A percentile compares a stretch with the other conserved stretches of the same genome.
phyloP scores from a whole-genome alignment of 2,888 invertebrate species.

The Achlya flavicornis region DNA sequence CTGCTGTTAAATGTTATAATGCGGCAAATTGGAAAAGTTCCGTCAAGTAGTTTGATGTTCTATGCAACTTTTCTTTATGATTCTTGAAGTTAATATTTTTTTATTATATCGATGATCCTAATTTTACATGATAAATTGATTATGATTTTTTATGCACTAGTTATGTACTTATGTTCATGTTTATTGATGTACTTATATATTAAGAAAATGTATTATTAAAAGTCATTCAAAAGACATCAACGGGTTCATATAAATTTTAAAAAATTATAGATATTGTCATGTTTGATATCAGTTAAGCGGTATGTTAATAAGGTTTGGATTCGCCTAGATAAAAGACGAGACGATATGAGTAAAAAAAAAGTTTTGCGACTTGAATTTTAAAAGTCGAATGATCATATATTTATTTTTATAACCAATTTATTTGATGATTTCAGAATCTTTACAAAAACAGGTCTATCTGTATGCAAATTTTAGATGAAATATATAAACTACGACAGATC shows the following conservation, averaged over 20 bases:
- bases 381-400: too few species aligned
- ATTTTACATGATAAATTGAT: too few species aligned
- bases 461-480: background rate
- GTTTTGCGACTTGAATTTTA: too few species aligned
- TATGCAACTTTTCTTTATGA: background rate
- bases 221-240: conserved; percentile 47
- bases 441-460: background rate
- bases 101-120: too few species aligned
- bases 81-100: background rate
- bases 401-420: background rate
- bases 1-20: too few species aligned
- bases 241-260: background rate
- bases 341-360: too few species aligned
- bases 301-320: too few species aligned
- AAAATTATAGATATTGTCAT: background rate
- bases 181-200: too few species aligned
- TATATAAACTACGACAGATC: background rate
- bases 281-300: too few species aligned
- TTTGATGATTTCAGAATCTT: background rate
- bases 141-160: too few species aligned
- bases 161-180: too few species aligned
- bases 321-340: too few species aligned
- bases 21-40: conserved; percentile 2
- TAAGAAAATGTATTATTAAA: background rate
- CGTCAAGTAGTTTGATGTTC: background rate